Evolutionary conservation across 2,888 invertebrate genomes (phyloP).

Genomic region (Tenthredo livida): DNA sequence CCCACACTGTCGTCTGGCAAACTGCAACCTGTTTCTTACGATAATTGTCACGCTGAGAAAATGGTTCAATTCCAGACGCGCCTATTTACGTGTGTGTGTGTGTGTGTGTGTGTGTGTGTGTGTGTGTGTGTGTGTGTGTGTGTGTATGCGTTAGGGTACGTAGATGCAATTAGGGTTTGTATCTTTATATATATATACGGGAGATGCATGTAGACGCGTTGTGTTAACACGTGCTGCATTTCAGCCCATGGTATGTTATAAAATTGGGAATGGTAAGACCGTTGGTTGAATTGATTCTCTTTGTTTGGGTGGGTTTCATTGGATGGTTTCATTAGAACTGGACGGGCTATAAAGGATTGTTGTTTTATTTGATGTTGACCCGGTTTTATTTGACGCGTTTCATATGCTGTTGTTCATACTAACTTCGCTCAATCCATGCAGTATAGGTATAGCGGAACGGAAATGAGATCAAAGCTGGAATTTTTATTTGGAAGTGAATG

Average conservation of each 20-base stretch:
- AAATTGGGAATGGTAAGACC: slow-evolving; percentile 27
- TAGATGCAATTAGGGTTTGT: slow-evolving; percentile 1
- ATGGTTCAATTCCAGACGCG: slow-evolving; percentile 43
- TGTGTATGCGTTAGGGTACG: background rate
- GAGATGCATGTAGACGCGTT: background rate
- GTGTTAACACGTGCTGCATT: background rate
- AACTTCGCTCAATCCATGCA: background rate
- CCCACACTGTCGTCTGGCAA: slow-evolving; percentile 55
- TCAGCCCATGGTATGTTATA: background rate
- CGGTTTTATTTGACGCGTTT: slow-evolving; percentile 34
- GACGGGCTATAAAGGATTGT: slow-evolving; percentile 4
- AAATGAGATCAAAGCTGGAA: slow-evolving; percentile 1
- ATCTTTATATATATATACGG: background rate
- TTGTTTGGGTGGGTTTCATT: slow-evolving; percentile 41
- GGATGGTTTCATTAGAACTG: slow-evolving; percentile 23
- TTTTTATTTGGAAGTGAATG: background rate
- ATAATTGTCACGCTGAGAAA: slow-evolving; percentile 44
- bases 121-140: background rate
- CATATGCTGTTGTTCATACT: background rate
- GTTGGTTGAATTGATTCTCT: slow-evolving; percentile 28
- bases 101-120: no score
- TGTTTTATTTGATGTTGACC: slow-evolving; percentile 45
- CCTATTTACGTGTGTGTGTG: background rate
- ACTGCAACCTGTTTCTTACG: slow-evolving; percentile 56
- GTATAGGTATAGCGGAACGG: background rate